These are phyloP conservation scores for Sclerodermus sp. DNA, from an alignment of 2,888 invertebrate genomes.

Conservation along the genomic window DNA sequence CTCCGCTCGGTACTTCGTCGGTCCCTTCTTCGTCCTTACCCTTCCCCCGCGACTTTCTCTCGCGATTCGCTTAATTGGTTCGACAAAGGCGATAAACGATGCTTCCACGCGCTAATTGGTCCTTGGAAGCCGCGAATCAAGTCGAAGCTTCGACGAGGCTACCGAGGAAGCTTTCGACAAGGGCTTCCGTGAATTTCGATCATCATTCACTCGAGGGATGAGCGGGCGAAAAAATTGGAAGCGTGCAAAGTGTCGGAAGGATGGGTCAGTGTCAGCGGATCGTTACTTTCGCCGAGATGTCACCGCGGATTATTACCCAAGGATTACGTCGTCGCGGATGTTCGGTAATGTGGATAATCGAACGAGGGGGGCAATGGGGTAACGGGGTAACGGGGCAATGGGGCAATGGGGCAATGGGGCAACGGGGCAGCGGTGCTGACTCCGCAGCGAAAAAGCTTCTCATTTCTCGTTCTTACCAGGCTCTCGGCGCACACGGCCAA, in stretches of 20 bases:
- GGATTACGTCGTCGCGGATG: constrained; percentile 33
- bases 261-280: constrained; percentile 27
- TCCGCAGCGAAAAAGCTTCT: too few species aligned
- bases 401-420: too few species aligned
- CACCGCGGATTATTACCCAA: constrained; percentile 33
- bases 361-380: constrained; percentile 2
- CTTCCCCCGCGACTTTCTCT: constrained; percentile 27
- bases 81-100: constrained; percentile 17
- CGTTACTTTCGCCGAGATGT: constrained; percentile 34
- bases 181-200: too few species aligned
- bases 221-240: too few species aligned
- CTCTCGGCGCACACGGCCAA: neutral
- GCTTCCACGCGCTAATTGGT: neutral
- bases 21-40: neutral
- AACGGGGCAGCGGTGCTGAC: too few species aligned
- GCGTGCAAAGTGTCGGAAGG: too few species aligned
- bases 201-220: too few species aligned
- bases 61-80: constrained; percentile 23
- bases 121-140: too few species aligned
- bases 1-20: too few species aligned
- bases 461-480: too few species aligned
- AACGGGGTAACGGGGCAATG: neutral
- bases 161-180: too few species aligned
- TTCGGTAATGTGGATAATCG: constrained; percentile 9
- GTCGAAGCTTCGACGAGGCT: too few species aligned